Conservation (phyloP, 2,888 invertebrate genomes). For the Therioaphis trifolii region DNA sequence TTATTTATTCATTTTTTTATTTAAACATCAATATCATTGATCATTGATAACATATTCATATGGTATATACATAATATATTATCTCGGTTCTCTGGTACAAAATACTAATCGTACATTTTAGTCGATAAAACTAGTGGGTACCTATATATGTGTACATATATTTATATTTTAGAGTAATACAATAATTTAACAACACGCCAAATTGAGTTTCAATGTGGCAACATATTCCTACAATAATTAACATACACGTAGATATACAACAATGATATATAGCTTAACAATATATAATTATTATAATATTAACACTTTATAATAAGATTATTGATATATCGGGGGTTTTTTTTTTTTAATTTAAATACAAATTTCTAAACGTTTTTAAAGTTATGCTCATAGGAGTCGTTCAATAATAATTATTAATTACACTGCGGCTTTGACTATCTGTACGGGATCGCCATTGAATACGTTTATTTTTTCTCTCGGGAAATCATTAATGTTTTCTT, state of each 20-base stretch:
- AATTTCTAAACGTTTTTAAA: neutral
- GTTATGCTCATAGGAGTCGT: neutral
- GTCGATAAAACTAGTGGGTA: conserved; percentile 26
- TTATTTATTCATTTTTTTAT: conserved; percentile 30
- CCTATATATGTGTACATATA: conserved; percentile 6
- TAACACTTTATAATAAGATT: conserved; percentile 32
- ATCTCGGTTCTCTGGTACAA: conserved; percentile 43
- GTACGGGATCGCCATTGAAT: neutral
- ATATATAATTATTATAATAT: conserved; percentile 7
- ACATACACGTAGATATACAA: conserved; percentile 57
- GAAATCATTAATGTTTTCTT: neutral
- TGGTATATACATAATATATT: conserved; percentile 23
- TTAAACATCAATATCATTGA: conserved; percentile 48
- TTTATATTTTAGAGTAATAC: conserved; percentile 35
- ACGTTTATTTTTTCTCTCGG: neutral
- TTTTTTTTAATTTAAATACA: no score
- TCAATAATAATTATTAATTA: neutral
- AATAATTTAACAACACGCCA: conserved; percentile 41
- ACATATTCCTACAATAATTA: conserved; percentile 51
- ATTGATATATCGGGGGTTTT: conserved; percentile 17
- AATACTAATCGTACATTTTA: conserved; percentile 35
- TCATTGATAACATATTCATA: conserved; percentile 23
- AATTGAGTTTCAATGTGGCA: conserved; percentile 1
- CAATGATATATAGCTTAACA: conserved; percentile 57
- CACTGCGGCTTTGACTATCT: neutral